Conservation (phyloP, 2,113 vertebrate species). For the Etheostoma spectabile region DNA sequence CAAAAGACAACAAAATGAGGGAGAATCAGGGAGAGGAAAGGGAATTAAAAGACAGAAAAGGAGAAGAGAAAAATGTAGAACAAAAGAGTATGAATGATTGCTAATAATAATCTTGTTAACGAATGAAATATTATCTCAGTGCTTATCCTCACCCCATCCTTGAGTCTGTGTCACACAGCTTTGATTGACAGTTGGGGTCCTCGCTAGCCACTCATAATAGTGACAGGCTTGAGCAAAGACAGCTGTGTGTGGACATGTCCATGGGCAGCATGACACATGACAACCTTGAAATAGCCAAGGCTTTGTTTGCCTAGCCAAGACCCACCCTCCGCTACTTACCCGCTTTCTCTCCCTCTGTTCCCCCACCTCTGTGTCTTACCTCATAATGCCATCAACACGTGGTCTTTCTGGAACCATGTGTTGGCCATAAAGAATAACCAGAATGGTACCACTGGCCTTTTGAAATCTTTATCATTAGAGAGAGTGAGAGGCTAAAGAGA, state of each 20-base stretch:
- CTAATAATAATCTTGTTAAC: conserved; percentile 9
- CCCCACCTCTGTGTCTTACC: conserved; percentile 24
- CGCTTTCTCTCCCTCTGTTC: conserved; percentile 4
- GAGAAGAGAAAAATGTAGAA: background rate
- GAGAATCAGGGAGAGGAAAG: background rate
- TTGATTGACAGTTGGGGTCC: conserved; percentile 54
- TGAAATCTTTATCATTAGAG: conserved; percentile 66
- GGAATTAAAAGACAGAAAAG: background rate
- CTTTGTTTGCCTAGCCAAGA: conserved; percentile 58
- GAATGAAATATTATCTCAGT: background rate
- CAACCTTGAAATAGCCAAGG: conserved; percentile 67
- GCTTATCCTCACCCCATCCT: conserved; percentile 12
- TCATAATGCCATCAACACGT: conserved; percentile 55
- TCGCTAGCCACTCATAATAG: conserved; percentile 58
- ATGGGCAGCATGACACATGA: conserved; percentile 67
- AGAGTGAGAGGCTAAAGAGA: conserved; percentile 35
- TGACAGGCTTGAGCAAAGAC: conserved; percentile 62
- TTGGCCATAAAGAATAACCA: conserved; percentile 40
- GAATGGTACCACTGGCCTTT: conserved; percentile 31
- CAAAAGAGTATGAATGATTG: conserved; percentile 10
- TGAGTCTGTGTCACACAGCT: conserved; percentile 4
- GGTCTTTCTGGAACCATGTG: conserved; percentile 56
- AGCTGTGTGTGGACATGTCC: conserved; percentile 43
- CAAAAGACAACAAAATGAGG: conserved; percentile 23
- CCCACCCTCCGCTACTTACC: background rate